Evolutionary conservation across 2,113 vertebrate species (phyloP).

Genomic region (Suncus etruscus): DNA sequence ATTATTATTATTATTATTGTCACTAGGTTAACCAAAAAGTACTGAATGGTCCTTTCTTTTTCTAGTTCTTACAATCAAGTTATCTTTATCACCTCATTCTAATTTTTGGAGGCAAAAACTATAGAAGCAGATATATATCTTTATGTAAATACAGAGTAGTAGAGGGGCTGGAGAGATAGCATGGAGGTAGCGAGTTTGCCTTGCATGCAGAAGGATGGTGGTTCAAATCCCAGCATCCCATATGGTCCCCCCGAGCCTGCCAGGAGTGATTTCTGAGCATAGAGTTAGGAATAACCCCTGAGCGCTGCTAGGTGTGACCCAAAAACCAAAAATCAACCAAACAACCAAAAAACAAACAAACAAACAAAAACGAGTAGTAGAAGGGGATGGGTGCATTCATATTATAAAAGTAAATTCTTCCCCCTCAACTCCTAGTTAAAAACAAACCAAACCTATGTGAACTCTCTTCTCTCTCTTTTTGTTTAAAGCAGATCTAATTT

Average conservation of each 20-base stretch:
- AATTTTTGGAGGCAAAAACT: constrained; percentile 16
- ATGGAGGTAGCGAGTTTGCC: too few relatives aligned
- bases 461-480: not conserved
- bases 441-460: not conserved
- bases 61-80: constrained; percentile 25
- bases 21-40: constrained; percentile 42
- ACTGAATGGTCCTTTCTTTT: constrained; percentile 45
- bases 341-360: too few relatives aligned
- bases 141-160: constrained; percentile 19
- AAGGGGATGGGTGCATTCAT: not conserved
- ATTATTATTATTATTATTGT: too few relatives aligned
- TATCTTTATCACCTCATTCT: constrained; percentile 12
- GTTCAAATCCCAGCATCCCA: too few relatives aligned
- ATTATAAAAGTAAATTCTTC: constrained; percentile 55
- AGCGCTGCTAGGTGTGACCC: too few relatives aligned
- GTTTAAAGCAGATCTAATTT: not conserved
- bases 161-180: too few relatives aligned
- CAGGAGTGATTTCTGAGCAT: too few relatives aligned
- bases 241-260: too few relatives aligned
- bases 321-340: too few relatives aligned
- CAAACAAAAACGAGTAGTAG: not conserved
- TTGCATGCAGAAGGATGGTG: too few relatives aligned
- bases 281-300: too few relatives aligned
- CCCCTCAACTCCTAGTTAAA: not conserved
- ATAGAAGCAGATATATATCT: constrained; percentile 54